Base-by-base conservation (phyloP, 1,140 invertebrate species). In the Bicyclus anynana region DNA sequence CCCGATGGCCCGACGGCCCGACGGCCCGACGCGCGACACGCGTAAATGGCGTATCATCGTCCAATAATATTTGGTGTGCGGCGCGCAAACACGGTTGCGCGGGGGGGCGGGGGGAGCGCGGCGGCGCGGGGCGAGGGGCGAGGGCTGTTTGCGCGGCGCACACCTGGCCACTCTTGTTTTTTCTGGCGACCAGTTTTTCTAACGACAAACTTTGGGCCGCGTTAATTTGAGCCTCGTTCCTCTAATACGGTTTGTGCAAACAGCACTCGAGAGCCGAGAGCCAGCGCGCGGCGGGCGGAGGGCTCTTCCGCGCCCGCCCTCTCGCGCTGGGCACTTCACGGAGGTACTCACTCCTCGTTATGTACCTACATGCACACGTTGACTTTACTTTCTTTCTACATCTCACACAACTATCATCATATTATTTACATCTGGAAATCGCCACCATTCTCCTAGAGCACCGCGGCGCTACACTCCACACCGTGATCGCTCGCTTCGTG, bases 11-110 rank as follows among this genome's bases (percentile, higher is more conserved):
- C 62, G 53, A 64, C 71, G 64, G 60, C 66, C 56, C 61, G 23
- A n/a, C n/a, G n/a, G n/a, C 23, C 23, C 61, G 46, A 65, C 62
- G 38, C 37, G 55, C 64, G 68, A 67, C 70, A 70, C 69, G 65
- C 67, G 63, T 72, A 72, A 77, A 72, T 76, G 69, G 71, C 72
- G 64, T 76, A 74, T 79, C 73, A 76, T 76, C 74, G 68, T 74
- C 63, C 69, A 74, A 79, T 76, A 74, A 79, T 76, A 76, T 79
- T 78, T 72, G 73, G 56, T 49, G 67, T 65, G 42, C 53, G 50
- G 46, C 33, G 47, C 40, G 48, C 29, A 33, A 33, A n/a, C 26
- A 27, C n/a, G n/a, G n/a, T n/a, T 4, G 51, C 26, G 51, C 18
- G 60, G 33, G 53, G 48, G 3, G 23, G 23, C 23, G 23, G n/a